Evolutionary conservation across 1,140 invertebrate genomes (phyloP).

Genomic region (Dendrolimus kikuchii): DNA sequence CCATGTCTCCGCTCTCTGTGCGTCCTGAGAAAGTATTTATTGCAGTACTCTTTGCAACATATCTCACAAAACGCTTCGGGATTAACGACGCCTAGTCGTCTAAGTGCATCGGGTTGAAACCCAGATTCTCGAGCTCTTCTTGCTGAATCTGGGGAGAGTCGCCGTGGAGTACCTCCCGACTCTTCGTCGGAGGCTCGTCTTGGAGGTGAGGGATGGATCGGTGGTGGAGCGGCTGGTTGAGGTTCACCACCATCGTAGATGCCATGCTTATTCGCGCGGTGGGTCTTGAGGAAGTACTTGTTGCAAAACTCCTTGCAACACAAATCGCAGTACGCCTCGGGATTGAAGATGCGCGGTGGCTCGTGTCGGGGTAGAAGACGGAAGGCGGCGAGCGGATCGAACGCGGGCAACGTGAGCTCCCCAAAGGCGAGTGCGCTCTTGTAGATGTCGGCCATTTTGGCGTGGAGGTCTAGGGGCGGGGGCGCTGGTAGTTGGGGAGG

Average conservation of each 20-base stretch:
- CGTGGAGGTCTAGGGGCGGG: constrained; percentile 58
- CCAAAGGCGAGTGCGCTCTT: constrained; percentile 67
- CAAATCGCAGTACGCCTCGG: constrained; percentile 95
- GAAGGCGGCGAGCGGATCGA: constrained; percentile 68
- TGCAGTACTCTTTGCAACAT: constrained; percentile 96
- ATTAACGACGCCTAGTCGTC: constrained; percentile 85
- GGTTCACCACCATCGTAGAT: constrained; percentile 78
- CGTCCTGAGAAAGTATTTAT: constrained; percentile 94
- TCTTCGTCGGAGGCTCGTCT: constrained; percentile 65
- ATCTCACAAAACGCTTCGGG: constrained; percentile 94
- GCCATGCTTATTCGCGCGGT: constrained; percentile 96
- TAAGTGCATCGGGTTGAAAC: constrained; percentile 79
- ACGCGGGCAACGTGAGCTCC: constrained; percentile 60
- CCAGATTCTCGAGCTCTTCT: constrained; percentile 76
- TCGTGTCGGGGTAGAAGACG: constrained; percentile 75
- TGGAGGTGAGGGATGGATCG: constrained; percentile 58
- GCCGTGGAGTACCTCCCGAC: constrained; percentile 73
- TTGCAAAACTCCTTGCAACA: constrained; percentile 99
- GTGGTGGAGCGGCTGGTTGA: constrained; percentile 60
- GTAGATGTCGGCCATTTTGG: constrained; percentile 70
- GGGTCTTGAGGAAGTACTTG: constrained; percentile 99
- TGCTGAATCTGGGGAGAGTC: constrained; percentile 75
- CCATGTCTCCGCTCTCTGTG: constrained; percentile 92
- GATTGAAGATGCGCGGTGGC: constrained; percentile 91
- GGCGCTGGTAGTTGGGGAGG: constrained; percentile 30